These are phyloP conservation scores for Chionodraco myersi DNA, from an alignment of 2,113 vertebrate species.

Conservation along the genomic window DNA sequence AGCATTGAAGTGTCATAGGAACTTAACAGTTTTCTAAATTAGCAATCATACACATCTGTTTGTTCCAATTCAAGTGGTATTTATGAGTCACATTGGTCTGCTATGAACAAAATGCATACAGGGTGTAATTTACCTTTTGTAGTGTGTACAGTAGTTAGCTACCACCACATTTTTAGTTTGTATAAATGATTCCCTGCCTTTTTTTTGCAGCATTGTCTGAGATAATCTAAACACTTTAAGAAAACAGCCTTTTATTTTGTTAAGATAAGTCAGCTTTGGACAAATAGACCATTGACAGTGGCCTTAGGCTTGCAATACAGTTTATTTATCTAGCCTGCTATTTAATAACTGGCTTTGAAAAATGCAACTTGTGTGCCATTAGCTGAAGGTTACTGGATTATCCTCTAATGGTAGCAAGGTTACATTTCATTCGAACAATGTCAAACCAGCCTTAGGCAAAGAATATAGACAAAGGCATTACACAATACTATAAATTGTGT, in stretches of 20 bases:
- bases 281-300: conserved; percentile 19
- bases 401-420: not conserved
- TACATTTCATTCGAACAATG: not conserved
- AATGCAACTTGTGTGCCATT: conserved; percentile 3
- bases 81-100: not conserved
- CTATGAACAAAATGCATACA: not conserved
- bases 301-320: conserved; percentile 14
- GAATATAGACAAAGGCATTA: not conserved
- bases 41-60: conserved; percentile 4
- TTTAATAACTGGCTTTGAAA: not conserved
- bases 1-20: not conserved
- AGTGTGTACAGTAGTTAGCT: not conserved
- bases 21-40: not conserved
- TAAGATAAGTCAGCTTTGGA: conserved; percentile 2
- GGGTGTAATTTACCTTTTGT: conserved; percentile 4
- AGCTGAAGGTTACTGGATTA: not conserved
- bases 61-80: conserved; percentile 2
- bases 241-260: conserved; percentile 3
- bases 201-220: not conserved
- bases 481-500: conserved; percentile 12
- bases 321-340: not conserved
- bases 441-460: not conserved
- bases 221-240: not conserved
- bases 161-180: not conserved
- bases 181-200: conserved; percentile 8